Conservation (phyloP, 1,140 invertebrate species). For the Babylonia areolata region DNA sequence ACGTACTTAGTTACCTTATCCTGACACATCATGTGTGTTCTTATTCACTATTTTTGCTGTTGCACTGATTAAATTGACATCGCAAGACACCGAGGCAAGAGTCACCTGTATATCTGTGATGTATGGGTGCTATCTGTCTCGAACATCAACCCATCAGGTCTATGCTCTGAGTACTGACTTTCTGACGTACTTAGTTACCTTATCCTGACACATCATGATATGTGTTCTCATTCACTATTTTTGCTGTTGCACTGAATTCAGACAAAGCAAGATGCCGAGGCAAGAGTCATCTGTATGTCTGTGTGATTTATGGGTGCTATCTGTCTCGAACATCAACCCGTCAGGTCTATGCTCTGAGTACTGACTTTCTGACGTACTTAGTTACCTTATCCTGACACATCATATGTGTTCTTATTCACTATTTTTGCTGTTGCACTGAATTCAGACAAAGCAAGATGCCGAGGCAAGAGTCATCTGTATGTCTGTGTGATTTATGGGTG, state of each 20-base stretch:
- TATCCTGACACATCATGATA: neutral
- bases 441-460: no score
- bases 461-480: neutral
- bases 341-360: conserved; percentile 22
- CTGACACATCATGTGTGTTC: neutral
- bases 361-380: neutral
- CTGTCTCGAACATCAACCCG: neutral
- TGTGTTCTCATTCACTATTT: neutral
- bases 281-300: neutral
- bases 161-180: neutral
- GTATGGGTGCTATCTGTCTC: conserved; percentile 15
- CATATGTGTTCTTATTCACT: no score
- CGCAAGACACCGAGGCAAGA: neutral
- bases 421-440: no score
- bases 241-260: no score
- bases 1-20: neutral
- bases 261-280: neutral
- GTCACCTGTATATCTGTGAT: conserved; percentile 15
- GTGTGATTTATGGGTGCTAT: neutral
- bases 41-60: neutral
- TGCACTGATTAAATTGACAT: no score
- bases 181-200: neutral
- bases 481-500: neutral
- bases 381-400: neutral
- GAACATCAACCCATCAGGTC: neutral